Evolutionary conservation across 2,113 vertebrate species (phyloP), one percentile per base, ranked within the genome.

Genomic region (Phaethornis superciliosus): DNA sequence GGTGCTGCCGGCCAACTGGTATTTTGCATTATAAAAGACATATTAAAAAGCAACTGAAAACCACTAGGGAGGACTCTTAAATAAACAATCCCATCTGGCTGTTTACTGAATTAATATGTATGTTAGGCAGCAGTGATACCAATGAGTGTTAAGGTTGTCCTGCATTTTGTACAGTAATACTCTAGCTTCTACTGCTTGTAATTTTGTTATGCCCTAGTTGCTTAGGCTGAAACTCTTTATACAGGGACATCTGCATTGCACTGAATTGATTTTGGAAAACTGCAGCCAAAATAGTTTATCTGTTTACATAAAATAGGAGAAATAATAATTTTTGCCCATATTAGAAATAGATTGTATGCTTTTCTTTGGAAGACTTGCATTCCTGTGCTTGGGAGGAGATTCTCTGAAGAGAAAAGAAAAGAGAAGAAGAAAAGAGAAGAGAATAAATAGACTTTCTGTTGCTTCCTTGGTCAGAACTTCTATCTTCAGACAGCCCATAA

Each of bases 31-130:
- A 65, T 90, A 86, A 92, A 94, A 77, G 33, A 59, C 1, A 2
- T n/a, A 81, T 75, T 33, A 71, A 91, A 46, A 74, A 60, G 18
- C 81, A 70, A 32, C 78, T 85, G 47, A 79, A 93, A 93, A 62
- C 27, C 91, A 84, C 76, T 63, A 51, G 76, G 91, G 93, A 81
- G 95, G 44, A 88, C 14, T 62, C 75, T 93, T 95, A 92, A 96
- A 77, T 77, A 96, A 96, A 93, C 83, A 96, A 82, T 40, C 46
- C 91, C 72, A 96, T 94, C 88, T 97, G 95, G 46, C 86, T 96
- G 58, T 81, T 88, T 54, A 60, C 62, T 88, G 63, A 92, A 94
- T 97, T 95, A 92, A 74, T 89, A 92, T 67, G 58, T 71, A 64
- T 86, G 95, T 91, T 83, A 91, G 68, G 44, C 0, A 0, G 55